Percentiles rank a stretch among this genome's conserved stretches.
phyloP scores from a whole-genome alignment of 2,888 invertebrate species.

The Hedya salicella region DNA sequence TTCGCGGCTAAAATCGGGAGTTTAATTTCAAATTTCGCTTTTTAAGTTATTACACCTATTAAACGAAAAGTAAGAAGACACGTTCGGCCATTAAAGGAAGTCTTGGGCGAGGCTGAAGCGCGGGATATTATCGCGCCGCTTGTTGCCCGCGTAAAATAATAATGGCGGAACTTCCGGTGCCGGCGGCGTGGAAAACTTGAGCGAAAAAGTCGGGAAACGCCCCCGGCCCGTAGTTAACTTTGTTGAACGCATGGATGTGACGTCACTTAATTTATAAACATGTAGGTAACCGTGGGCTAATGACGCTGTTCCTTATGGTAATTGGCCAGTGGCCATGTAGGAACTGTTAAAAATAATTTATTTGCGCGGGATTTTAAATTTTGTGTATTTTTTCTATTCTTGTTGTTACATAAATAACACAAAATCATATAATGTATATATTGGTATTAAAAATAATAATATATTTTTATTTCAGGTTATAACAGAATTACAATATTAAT shows the following conservation, averaged over 20 bases:
- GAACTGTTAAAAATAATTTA: not conserved
- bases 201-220: conserved; percentile 83
- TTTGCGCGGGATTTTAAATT: too few species aligned
- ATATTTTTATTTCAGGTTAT: too few species aligned
- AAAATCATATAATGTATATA: too few species aligned
- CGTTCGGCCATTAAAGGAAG: conserved; percentile 79
- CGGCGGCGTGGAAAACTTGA: conserved; percentile 82
- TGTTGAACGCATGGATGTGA: conserved; percentile 78
- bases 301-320: conserved; percentile 56
- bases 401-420: too few species aligned
- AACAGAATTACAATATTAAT: too few species aligned
- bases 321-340: not conserved
- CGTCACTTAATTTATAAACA: conserved; percentile 85
- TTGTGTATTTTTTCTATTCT: too few species aligned
- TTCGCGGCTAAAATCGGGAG: conserved; percentile 49
- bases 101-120: conserved; percentile 70
- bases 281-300: conserved; percentile 70
- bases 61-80: conserved; percentile 82
- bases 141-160: conserved; percentile 86
- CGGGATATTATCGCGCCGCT: conserved; percentile 85
- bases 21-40: conserved; percentile 72
- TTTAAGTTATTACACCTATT: conserved; percentile 84
- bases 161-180: conserved; percentile 86
- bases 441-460: too few species aligned
- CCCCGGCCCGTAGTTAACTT: conserved; percentile 76